phyloP scores from a whole-genome alignment of 2,888 invertebrate species.

The Eledona agricola region DNA sequence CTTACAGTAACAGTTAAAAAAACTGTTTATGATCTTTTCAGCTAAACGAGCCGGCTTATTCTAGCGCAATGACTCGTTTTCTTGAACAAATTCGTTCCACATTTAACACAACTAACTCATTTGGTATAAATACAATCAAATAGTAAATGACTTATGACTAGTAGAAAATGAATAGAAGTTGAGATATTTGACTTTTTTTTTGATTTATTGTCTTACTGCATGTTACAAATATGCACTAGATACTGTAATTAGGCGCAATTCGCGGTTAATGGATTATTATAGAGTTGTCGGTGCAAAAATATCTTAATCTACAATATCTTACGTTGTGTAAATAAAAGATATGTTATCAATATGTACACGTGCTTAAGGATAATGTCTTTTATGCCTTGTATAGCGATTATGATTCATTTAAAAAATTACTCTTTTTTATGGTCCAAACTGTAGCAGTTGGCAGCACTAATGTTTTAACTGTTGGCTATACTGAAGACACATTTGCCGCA shows the following conservation, averaged over 20 bases:
- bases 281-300: conserved; percentile 34
- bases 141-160: conserved; percentile 35
- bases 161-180: conserved; percentile 31
- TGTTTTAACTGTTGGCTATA: no score
- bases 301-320: conserved; percentile 33
- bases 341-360: conserved; percentile 34
- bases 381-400: no score
- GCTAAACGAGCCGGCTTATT: no score
- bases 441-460: no score
- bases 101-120: conserved; percentile 20
- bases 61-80: no score
- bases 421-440: no score
- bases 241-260: conserved; percentile 17
- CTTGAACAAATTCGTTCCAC: conserved; percentile 10
- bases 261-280: conserved; percentile 14
- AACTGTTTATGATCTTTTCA: no score
- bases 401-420: no score
- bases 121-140: conserved; percentile 15
- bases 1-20: no score
- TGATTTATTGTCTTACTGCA: conserved; percentile 35
- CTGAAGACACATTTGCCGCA: no score
- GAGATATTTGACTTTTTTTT: conserved; percentile 23
- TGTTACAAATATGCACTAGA: conserved; percentile 20
- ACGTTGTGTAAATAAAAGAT: conserved; percentile 34
- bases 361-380: conserved; percentile 16